phyloP scores from a whole-genome alignment of 2,113 vertebrate species.

The Rhipidura dahli region DNA sequence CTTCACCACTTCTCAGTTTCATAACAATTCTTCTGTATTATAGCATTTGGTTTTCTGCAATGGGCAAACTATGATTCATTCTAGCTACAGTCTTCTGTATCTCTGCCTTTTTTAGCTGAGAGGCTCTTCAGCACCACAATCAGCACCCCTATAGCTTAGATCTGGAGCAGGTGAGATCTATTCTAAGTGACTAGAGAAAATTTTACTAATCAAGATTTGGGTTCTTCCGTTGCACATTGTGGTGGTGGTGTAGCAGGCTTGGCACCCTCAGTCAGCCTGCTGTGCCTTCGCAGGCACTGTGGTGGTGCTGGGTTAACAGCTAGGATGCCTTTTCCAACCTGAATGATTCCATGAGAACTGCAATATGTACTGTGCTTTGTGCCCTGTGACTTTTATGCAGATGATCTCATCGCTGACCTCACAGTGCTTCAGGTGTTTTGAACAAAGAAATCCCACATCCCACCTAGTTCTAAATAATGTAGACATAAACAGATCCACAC shows the following conservation, averaged over 20 bases:
- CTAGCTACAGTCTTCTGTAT: neutral
- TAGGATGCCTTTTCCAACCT: neutral
- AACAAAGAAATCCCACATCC: neutral
- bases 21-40: neutral
- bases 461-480: neutral
- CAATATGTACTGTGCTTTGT: accelerated
- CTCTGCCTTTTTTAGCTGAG: neutral
- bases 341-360: neutral
- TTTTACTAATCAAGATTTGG: neutral
- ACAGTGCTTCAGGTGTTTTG: neutral
- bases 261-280: neutral
- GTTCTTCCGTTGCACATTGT: neutral
- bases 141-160: neutral
- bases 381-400: neutral
- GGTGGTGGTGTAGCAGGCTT: neutral
- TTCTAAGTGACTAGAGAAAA: neutral
- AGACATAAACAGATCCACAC: neutral
- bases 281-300: neutral
- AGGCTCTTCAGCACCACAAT: neutral
- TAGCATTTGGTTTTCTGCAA: neutral
- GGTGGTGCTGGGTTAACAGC: neutral
- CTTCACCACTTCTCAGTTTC: neutral
- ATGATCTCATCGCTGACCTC: neutral
- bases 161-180: neutral
- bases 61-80: neutral